Evolutionary conservation across 2,113 vertebrate species (phyloP).

Genomic region (Phalacrocorax carbo): DNA sequence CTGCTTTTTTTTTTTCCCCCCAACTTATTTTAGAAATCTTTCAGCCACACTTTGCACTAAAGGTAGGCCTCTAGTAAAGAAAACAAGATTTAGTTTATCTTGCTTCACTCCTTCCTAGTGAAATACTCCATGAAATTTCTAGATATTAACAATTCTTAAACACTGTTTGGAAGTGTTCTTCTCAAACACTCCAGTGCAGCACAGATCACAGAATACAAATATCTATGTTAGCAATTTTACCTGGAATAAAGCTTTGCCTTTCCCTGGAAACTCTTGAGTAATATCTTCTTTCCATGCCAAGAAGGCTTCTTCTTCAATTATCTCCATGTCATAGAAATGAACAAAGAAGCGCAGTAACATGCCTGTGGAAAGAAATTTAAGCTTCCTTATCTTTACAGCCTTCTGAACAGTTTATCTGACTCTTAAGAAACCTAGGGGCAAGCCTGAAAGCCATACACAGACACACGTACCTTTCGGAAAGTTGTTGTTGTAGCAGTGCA

Average conservation of each 20-base stretch:
- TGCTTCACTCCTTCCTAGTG: not conserved
- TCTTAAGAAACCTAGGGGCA: accelerated
- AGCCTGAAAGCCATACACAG: not conserved
- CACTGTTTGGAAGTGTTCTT: accelerated
- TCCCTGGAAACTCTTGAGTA: slow-evolving; percentile 98
- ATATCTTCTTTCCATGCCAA: slow-evolving; percentile 99
- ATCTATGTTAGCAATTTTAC: slow-evolving; percentile 55
- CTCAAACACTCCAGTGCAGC: not conserved
- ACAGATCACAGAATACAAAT: not conserved
- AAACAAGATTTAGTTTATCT: accelerated
- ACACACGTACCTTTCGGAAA: slow-evolving; percentile 91
- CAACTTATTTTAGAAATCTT: accelerated
- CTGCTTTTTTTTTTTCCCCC: accelerated
- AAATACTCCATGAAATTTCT: not conserved
- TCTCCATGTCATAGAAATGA: slow-evolving; percentile 99
- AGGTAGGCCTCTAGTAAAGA: accelerated
- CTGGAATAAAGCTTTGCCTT: slow-evolving; percentile 99
- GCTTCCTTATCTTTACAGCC: accelerated
- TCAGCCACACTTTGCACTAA: not conserved
- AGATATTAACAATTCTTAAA: accelerated
- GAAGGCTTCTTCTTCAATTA: slow-evolving; percentile 99
- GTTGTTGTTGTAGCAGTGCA: slow-evolving; percentile 92
- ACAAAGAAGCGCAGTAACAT: slow-evolving; percentile 99
- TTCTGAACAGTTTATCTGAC: not conserved
- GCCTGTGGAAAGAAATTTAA: slow-evolving; percentile 65